phyloP scores from a whole-genome alignment of 1,140 invertebrate genomes.

The Vollenhovia emeryi region DNA sequence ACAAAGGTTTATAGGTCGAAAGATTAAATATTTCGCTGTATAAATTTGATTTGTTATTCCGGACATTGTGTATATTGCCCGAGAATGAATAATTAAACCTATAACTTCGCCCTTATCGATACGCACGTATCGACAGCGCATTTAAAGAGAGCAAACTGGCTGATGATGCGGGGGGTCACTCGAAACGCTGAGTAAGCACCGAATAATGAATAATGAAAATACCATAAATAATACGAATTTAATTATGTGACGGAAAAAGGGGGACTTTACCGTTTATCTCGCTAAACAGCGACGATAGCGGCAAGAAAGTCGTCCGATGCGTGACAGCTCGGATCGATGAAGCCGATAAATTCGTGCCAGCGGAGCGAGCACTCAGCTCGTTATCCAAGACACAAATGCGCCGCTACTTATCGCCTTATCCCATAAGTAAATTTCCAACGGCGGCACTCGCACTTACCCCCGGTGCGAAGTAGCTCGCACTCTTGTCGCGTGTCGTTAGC shows the following conservation, averaged over 20 bases:
- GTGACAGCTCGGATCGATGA: constrained; percentile 22
- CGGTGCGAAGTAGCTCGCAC: constrained; percentile 10
- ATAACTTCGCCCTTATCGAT: neutral
- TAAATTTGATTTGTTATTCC: constrained; percentile 3
- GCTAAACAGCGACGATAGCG: neutral
- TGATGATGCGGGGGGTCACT: neutral
- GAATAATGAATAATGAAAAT: too few relatives aligned
- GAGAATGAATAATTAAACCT: constrained; percentile 7
- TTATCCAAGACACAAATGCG: constrained; percentile 40
- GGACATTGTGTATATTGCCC: neutral
- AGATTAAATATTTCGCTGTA: neutral
- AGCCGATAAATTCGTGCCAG: constrained; percentile 33
- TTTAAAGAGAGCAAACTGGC: neutral
- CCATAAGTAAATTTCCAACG: constrained; percentile 44
- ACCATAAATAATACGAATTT: constrained; percentile 21
- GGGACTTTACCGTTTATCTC: neutral
- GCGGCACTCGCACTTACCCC: neutral
- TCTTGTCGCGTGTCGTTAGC: constrained; percentile 56
- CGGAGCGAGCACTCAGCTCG: constrained; percentile 45
- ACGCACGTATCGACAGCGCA: neutral
- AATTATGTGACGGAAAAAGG: neutral
- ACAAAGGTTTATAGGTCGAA: neutral
- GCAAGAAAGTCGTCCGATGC: constrained; percentile 1
- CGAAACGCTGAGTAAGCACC: neutral
- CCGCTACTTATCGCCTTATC: constrained; percentile 53